A percentile compares a stretch with the other conserved stretches of the same genome.
Conservation (phyloP, 1,140 invertebrate genomes). For the Bombus pyrosoma region DNA sequence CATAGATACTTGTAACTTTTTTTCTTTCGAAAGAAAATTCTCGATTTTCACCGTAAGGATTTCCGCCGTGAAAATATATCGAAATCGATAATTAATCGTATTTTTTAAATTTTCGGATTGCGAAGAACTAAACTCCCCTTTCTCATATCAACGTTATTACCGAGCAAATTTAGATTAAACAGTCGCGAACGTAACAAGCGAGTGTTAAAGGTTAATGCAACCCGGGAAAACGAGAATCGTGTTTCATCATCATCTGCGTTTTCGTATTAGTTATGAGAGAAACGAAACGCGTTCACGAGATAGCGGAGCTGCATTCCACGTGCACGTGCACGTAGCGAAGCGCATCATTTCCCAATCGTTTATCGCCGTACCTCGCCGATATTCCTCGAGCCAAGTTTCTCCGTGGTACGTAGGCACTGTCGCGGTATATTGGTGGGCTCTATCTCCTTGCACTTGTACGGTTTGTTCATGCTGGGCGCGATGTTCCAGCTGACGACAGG, state of each 20-base stretch:
- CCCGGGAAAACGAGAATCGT: not conserved
- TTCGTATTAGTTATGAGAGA: not conserved
- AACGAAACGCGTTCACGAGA: constrained; percentile 7
- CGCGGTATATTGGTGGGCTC: constrained; percentile 86
- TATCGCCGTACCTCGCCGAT: constrained; percentile 87
- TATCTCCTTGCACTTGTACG: constrained; percentile 84
- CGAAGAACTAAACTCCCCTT: not conserved
- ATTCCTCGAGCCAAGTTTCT: constrained; percentile 89
- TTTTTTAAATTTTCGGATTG: not conserved
- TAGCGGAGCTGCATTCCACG: not conserved
- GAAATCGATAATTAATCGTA: not conserved
- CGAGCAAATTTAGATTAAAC: not conserved
- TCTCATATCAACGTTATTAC: not conserved
- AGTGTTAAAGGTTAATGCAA: not conserved
- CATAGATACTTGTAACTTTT: not conserved
- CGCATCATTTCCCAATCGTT: constrained; percentile 34
- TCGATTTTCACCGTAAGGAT: not conserved
- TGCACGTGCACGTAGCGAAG: constrained; percentile 11
- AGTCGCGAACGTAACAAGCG: not conserved
- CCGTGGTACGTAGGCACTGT: constrained; percentile 86
- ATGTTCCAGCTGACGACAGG: constrained; percentile 86
- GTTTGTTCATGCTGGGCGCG: constrained; percentile 85
- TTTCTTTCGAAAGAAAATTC: not conserved
- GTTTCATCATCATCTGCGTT: constrained; percentile 4
- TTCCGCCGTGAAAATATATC: not conserved